Percentiles rank a stretch among this genome's conserved stretches.
phyloP scores from a whole-genome alignment of 2,113 vertebrate genomes.

The Ia io region DNA sequence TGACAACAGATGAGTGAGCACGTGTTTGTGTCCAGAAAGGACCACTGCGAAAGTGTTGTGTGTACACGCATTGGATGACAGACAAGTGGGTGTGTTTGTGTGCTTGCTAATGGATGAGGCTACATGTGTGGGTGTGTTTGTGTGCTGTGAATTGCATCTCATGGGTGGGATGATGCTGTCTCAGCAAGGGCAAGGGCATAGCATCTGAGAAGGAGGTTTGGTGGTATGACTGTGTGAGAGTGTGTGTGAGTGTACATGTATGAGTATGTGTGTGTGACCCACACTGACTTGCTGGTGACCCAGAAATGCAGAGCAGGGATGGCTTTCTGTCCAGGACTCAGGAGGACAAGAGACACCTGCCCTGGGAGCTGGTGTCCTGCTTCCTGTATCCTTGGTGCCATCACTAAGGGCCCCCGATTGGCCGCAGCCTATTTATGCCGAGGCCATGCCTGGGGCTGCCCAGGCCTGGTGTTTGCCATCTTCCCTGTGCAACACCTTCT shows the following conservation, averaged over 20 bases:
- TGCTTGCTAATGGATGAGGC: neutral
- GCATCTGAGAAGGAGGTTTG: neutral
- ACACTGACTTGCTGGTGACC: neutral
- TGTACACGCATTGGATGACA: fast-evolving
- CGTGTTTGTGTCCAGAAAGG: neutral
- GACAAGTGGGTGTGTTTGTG: neutral
- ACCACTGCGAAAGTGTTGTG: neutral
- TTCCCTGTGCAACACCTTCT: neutral
- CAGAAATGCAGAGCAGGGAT: neutral
- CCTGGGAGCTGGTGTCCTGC: too few relatives aligned
- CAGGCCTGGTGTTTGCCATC: neutral
- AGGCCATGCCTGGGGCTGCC: fast-evolving
- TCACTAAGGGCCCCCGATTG: neutral
- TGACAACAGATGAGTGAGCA: neutral
- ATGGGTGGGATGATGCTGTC: neutral
- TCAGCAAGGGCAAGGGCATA: neutral
- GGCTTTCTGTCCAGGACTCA: neutral
- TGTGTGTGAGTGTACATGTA: too few relatives aligned
- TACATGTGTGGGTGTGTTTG: neutral
- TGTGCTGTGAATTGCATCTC: neutral
- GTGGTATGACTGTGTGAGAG: neutral
- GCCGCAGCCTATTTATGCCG: fast-evolving
- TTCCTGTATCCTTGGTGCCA: neutral
- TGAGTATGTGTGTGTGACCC: neutral
- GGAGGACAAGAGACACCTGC: too few relatives aligned